phyloP scores from a whole-genome alignment of 2,797 vertebrate genomes.

The Fistularia commersonii region DNA sequence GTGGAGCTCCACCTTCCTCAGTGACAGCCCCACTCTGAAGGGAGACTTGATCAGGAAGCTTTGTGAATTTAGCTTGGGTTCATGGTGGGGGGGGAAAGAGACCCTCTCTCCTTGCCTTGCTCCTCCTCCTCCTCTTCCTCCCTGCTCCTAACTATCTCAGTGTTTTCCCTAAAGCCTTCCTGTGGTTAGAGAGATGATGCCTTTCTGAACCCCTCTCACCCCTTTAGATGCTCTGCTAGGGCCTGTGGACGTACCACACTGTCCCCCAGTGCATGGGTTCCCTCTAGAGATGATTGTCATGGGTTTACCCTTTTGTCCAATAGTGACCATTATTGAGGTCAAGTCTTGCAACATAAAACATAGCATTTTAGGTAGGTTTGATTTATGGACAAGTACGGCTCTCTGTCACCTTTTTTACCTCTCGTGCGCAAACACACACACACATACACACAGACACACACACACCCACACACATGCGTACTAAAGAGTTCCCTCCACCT shows the following conservation, averaged over 20 bases:
- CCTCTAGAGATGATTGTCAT: constrained; percentile 50
- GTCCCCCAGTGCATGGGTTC: constrained; percentile 76
- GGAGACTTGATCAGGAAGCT: constrained; percentile 67
- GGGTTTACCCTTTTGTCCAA: constrained; percentile 57
- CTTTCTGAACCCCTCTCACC: constrained; percentile 44
- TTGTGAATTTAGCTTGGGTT: constrained; percentile 53
- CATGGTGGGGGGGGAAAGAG: constrained; percentile 31
- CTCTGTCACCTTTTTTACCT: constrained; percentile 66
- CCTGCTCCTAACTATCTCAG: constrained; percentile 52
- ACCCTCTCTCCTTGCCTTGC: constrained; percentile 5
- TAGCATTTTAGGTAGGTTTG: constrained; percentile 43
- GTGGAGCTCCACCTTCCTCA: constrained; percentile 82
- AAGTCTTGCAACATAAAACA: constrained; percentile 59
- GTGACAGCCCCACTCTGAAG: constrained; percentile 79
- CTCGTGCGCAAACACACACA: constrained; percentile 18
- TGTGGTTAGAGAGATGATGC: constrained; percentile 54
- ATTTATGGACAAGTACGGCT: constrained; percentile 55
- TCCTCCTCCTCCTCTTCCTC: constrained; percentile 4
- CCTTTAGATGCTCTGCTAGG: constrained; percentile 61
- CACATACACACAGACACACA: constrained; percentile 2
- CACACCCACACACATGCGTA: constrained; percentile 25
- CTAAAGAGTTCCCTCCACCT: constrained; percentile 56
- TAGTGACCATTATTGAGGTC: constrained; percentile 76
- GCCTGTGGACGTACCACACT: constrained; percentile 73
- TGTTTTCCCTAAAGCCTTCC: constrained; percentile 58